Conservation (phyloP, 1,140 invertebrate genomes). For the Rhopalosiphum padi region DNA sequence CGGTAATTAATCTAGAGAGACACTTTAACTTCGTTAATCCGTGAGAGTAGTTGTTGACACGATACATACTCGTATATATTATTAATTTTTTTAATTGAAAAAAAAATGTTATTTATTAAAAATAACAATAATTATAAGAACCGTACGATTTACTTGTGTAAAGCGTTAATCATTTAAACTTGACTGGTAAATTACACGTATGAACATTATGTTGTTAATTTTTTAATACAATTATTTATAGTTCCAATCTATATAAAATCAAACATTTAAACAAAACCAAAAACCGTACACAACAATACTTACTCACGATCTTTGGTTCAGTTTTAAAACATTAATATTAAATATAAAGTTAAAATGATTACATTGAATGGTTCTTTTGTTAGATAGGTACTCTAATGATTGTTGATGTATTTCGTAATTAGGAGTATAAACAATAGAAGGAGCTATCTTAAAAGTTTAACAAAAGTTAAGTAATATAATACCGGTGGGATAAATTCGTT, state of each 20-base stretch:
- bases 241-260: background rate
- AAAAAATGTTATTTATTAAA: background rate
- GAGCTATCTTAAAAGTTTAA: background rate
- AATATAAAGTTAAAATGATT: background rate
- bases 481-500: background rate
- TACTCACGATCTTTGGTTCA: background rate
- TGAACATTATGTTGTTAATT: background rate
- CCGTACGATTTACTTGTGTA: background rate
- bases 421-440: slow-evolving; percentile 25
- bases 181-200: background rate
- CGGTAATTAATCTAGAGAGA: background rate
- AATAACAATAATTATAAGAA: background rate
- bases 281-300: background rate
- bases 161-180: background rate
- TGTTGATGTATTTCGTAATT: slow-evolving; percentile 47
- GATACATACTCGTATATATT: background rate
- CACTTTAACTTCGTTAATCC: background rate
- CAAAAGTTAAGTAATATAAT: slow-evolving; percentile 31
- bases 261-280: background rate
- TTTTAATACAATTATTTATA: background rate
- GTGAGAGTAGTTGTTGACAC: background rate
- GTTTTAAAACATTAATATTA: slow-evolving; percentile 1
- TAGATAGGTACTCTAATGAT: background rate
- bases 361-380: background rate
- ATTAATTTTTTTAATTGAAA: background rate